Conservation (phyloP, 2,888 invertebrate species). For the Heteromyza rotundicornis region DNA sequence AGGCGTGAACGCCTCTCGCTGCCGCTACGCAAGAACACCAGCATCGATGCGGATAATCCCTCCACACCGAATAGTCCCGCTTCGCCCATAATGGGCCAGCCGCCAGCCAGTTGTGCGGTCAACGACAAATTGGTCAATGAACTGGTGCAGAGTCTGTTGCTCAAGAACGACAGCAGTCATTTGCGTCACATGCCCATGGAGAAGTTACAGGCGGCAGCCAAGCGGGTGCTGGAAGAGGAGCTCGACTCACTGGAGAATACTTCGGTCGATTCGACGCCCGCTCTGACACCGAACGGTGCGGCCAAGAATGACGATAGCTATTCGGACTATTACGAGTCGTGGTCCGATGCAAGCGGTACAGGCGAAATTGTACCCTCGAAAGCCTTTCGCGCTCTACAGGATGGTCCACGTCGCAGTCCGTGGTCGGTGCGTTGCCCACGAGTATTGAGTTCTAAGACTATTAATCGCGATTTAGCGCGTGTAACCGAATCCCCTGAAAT, state of each 20-base stretch:
- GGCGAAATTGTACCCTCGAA: conserved; percentile 67
- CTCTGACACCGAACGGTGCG: conserved; percentile 62
- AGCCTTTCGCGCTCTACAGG: conserved; percentile 66
- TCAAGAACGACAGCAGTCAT: conserved; percentile 65
- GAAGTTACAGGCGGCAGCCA: conserved; percentile 67
- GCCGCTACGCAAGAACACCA: conserved; percentile 62
- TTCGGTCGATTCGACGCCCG: conserved; percentile 64
- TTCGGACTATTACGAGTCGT: conserved; percentile 68
- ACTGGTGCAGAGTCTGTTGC: conserved; percentile 67
- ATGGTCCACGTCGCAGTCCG: conserved; percentile 61
- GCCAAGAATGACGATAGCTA: conserved; percentile 61
- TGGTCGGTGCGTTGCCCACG: conserved; percentile 70
- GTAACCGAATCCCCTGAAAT: conserved; percentile 63
- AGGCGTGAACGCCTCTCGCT: conserved; percentile 65
- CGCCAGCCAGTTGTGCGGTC: conserved; percentile 60
- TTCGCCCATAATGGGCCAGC: conserved; percentile 60
- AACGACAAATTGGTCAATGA: conserved; percentile 68
- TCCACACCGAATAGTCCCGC: conserved; percentile 65
- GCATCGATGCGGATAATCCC: conserved; percentile 65
- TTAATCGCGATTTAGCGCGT: conserved; percentile 64
- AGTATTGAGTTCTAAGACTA: conserved; percentile 68
- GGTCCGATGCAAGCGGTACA: conserved; percentile 56
- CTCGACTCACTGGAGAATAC: conserved; percentile 63
- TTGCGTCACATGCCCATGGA: conserved; percentile 67
- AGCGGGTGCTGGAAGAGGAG: conserved; percentile 67